Evolutionary conservation across 2,888 invertebrate species (phyloP).

Genomic region (Drosophila neutralis): DNA sequence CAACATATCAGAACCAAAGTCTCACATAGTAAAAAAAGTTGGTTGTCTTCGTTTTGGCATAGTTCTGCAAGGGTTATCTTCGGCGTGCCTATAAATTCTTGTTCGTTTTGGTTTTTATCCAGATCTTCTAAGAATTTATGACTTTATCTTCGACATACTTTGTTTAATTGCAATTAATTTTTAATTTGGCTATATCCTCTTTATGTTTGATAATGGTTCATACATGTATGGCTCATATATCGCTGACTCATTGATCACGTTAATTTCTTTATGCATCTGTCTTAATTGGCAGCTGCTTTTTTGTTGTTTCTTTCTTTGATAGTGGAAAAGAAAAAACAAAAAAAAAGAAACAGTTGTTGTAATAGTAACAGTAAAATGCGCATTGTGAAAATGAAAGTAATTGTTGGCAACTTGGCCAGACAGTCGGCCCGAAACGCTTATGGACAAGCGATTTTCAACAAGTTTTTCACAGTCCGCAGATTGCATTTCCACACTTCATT

Average conservation of each 20-base stretch:
- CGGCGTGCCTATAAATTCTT: no score
- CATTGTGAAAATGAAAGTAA: conserved; percentile 76
- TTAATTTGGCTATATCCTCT: background rate
- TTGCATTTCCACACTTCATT: conserved; percentile 54
- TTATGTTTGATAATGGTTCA: background rate
- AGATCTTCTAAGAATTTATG: background rate
- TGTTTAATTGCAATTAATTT: background rate
- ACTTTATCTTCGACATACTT: background rate
- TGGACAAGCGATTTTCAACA: conserved; percentile 71
- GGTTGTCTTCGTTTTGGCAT: no score
- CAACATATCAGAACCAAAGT: background rate
- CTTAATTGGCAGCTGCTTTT: conserved; percentile 33
- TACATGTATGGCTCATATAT: background rate
- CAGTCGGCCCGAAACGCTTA: conserved; percentile 41
- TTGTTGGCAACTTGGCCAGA: conserved; percentile 54
- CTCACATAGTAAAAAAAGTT: no score
- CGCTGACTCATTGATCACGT: conserved; percentile 12
- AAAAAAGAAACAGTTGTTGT: conserved; percentile 24
- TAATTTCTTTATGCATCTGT: conserved; percentile 15
- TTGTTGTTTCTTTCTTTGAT: background rate
- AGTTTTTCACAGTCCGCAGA: conserved; percentile 55
- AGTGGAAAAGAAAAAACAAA: background rate
- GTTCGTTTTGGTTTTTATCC: accelerated
- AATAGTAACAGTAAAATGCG: conserved; percentile 38
- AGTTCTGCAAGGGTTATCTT: no score